Conservation (phyloP, 2,797 vertebrate species). For the Buceros bicornis region DNA sequence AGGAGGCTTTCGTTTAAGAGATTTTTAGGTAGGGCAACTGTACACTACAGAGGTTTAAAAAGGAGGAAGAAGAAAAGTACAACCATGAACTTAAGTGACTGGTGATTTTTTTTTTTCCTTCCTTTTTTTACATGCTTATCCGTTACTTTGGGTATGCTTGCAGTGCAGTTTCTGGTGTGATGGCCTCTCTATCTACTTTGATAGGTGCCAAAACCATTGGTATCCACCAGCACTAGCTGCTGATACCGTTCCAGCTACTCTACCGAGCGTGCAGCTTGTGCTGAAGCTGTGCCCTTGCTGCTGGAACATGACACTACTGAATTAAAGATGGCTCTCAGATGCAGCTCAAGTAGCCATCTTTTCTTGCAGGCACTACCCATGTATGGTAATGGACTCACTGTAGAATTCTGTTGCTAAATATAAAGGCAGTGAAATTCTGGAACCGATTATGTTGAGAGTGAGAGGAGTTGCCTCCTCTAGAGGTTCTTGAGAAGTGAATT, state of each 20-base stretch:
- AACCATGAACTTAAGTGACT: background rate
- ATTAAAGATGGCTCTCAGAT: background rate
- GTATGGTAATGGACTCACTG: slow-evolving; percentile 47
- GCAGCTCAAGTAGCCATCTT: background rate
- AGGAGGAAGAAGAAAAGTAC: background rate
- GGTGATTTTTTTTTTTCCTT: background rate
- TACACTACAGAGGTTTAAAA: background rate
- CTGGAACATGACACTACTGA: slow-evolving; percentile 35
- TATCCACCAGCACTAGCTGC: background rate
- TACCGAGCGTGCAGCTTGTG: background rate
- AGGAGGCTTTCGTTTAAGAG: background rate
- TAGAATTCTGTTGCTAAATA: slow-evolving; percentile 59
- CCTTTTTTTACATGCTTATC: background rate
- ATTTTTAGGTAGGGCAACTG: background rate
- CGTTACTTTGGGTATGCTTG: background rate
- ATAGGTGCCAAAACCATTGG: background rate
- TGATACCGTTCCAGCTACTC: background rate
- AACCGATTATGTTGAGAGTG: background rate
- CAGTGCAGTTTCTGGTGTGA: background rate
- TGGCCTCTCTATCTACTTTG: background rate
- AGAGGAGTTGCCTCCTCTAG: background rate
- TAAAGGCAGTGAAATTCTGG: slow-evolving; percentile 41
- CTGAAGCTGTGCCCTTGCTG: background rate
- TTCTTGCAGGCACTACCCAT: slow-evolving; percentile 46
- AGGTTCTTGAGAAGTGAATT: background rate